These are phyloP conservation scores for Monodelphis domestica DNA, from an alignment of 2,797 vertebrate genomes.

Conservation along the genomic window DNA sequence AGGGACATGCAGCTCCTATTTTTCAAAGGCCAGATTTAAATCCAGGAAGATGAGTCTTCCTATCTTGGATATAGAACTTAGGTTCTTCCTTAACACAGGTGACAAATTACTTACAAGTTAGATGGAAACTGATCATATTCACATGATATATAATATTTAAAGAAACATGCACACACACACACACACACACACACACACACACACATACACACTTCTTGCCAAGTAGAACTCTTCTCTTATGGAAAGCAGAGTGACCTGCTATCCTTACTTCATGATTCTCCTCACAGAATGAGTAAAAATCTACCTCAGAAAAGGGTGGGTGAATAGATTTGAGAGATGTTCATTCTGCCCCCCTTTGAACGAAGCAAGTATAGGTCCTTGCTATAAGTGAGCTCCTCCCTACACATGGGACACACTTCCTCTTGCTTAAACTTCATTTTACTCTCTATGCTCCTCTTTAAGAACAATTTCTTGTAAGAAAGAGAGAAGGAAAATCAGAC, in stretches of 20 bases:
- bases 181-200: background rate
- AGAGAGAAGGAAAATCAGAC: background rate
- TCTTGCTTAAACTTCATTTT: background rate
- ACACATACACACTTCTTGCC: background rate
- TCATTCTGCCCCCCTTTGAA: background rate
- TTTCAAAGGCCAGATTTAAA: too few species aligned
- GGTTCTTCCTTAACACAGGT: background rate
- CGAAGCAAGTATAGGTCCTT: background rate
- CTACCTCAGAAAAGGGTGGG: background rate
- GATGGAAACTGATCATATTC: background rate
- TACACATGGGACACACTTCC: background rate
- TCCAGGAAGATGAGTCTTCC: too few species aligned
- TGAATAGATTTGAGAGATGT: background rate
- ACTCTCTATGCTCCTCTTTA: too few species aligned
- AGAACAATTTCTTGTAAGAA: background rate
- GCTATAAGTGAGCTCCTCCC: background rate
- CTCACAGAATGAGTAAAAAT: background rate
- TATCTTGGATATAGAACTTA: background rate
- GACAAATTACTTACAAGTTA: background rate
- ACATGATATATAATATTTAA: background rate
- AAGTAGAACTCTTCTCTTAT: background rate
- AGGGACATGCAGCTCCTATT: too few species aligned
- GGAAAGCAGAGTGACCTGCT: background rate
- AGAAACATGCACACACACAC: background rate
- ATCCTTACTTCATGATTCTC: background rate